Evolutionary conservation across 2,797 vertebrate species (phyloP).

Genomic region (Lagorchestes hirsutus): DNA sequence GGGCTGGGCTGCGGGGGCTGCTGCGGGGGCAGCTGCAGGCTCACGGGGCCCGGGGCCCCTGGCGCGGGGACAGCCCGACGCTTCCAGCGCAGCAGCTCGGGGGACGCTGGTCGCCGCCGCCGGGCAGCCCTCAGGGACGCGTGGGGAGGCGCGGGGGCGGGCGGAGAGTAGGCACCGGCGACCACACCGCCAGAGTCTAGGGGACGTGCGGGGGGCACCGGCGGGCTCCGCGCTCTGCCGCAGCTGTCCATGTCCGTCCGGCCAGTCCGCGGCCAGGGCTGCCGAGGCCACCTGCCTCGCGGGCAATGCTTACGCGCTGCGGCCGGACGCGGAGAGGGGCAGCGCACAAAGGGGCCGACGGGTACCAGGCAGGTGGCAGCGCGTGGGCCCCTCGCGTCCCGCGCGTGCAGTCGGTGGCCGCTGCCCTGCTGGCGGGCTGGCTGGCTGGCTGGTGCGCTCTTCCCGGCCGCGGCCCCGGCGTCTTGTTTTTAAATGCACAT

Average conservation of each 20-base stretch:
- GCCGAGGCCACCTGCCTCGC: neutral
- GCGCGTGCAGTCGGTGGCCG: constrained; percentile 54
- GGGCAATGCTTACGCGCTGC: neutral
- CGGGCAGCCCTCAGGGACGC: constrained; percentile 25
- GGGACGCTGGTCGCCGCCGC: constrained; percentile 87
- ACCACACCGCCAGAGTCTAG: neutral
- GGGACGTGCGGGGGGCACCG: constrained; percentile 47
- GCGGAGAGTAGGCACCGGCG: neutral
- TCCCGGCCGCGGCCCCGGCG: neutral
- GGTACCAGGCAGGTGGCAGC: constrained; percentile 52
- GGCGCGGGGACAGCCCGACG: constrained; percentile 89
- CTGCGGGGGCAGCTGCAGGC: constrained; percentile 2
- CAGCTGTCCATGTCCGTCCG: constrained; percentile 55
- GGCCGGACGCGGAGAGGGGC: neutral
- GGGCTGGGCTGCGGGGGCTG: neutral
- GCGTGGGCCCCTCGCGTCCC: constrained; percentile 69
- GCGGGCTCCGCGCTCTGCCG: constrained; percentile 76
- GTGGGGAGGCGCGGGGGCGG: neutral
- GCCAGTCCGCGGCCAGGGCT: constrained; percentile 11
- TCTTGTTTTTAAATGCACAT: constrained; percentile 69
- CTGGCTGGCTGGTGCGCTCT: neutral
- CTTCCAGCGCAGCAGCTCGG: constrained; percentile 94
- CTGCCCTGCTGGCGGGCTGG: neutral
- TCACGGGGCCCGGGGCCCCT: constrained; percentile 83
- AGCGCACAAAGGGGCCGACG: constrained; percentile 15